phyloP scores from a whole-genome alignment of 2,888 invertebrate genomes.

The Stenichneumon culpator region DNA sequence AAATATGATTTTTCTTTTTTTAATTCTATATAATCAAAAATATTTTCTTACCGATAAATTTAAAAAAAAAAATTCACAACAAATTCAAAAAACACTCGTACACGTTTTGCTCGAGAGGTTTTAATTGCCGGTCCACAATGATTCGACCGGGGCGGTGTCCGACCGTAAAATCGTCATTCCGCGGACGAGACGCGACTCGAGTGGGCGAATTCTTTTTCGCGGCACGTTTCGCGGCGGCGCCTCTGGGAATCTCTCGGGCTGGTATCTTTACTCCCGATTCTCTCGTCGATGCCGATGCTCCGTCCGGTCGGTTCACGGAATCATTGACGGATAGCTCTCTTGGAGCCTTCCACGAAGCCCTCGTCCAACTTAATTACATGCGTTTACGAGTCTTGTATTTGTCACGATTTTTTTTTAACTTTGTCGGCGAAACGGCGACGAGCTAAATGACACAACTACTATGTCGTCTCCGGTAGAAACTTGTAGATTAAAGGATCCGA shows the following conservation, averaged over 20 bases:
- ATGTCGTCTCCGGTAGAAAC: conserved; percentile 26
- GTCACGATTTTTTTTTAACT: conserved; percentile 74
- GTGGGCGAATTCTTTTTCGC: conserved; percentile 60
- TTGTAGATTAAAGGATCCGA: conserved; percentile 74
- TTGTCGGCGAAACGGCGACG: conserved; percentile 70
- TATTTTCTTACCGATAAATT: background rate
- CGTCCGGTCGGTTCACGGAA: conserved; percentile 69
- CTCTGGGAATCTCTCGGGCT: conserved; percentile 53
- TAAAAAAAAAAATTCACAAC: too few species aligned
- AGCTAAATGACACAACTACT: conserved; percentile 13
- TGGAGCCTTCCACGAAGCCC: conserved; percentile 76
- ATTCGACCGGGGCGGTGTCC: conserved; percentile 47
- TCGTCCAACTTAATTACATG: conserved; percentile 77
- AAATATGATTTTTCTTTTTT: background rate
- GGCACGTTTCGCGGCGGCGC: conserved; percentile 51
- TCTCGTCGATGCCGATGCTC: conserved; percentile 35
- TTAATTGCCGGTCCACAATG: conserved; percentile 55
- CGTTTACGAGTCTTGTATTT: conserved; percentile 78
- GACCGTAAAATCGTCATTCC: conserved; percentile 41
- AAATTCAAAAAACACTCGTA: conserved; percentile 39
- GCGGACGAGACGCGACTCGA: conserved; percentile 25
- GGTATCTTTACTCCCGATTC: conserved; percentile 53
- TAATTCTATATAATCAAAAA: background rate
- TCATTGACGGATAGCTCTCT: conserved; percentile 58
- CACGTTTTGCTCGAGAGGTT: conserved; percentile 42